These are phyloP conservation scores for Nezara viridula DNA, from an alignment of 2,888 invertebrate genomes.

Conservation along the genomic window DNA sequence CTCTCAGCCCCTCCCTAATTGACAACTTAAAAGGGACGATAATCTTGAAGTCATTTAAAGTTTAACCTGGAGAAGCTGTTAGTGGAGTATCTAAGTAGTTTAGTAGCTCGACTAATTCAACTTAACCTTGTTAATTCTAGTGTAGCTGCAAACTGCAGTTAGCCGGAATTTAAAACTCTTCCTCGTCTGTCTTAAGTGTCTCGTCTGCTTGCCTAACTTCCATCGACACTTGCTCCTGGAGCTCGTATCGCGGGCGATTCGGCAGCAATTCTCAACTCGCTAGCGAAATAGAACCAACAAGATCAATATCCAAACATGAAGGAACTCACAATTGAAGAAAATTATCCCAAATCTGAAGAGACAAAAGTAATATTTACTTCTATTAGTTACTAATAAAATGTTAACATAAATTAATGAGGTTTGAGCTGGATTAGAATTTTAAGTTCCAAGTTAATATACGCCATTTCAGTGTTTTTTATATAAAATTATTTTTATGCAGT, in stretches of 20 bases:
- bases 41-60: slow-evolving; percentile 36
- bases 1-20: background rate
- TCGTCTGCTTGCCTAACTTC: background rate
- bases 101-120: slow-evolving; percentile 13
- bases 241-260: background rate
- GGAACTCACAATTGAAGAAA: background rate
- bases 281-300: background rate
- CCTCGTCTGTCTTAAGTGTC: slow-evolving; percentile 15
- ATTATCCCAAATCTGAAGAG: background rate
- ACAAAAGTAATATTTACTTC: background rate
- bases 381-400: no score
- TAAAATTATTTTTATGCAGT: no score
- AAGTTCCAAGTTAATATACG: no score
- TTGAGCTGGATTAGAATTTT: no score
- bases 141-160: slow-evolving; percentile 18
- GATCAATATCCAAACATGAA: background rate
- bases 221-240: slow-evolving; percentile 19
- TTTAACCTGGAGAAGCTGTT: slow-evolving; percentile 37
- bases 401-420: no score
- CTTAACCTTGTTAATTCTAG: slow-evolving; percentile 36
- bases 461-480: no score
- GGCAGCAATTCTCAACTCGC: background rate
- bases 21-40: slow-evolving; percentile 48
- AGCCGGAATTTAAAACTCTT: slow-evolving; percentile 41
- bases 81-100: slow-evolving; percentile 32